Base-by-base conservation (phyloP, 2,888 invertebrate species). In the Elysia crispata region DNA sequence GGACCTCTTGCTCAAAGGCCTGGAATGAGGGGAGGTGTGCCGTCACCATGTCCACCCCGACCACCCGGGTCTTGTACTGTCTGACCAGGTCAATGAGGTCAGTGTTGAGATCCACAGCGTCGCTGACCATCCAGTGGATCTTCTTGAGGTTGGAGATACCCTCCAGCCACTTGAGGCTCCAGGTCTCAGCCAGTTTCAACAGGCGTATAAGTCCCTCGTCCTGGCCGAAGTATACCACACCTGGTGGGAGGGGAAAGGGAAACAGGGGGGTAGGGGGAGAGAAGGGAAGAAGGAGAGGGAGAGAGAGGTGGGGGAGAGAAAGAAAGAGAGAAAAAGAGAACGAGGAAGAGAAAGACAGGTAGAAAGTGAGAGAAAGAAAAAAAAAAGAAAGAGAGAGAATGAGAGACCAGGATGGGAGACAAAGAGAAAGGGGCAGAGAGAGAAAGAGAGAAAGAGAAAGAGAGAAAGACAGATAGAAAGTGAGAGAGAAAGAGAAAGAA, bases 171-270 rank as follows among this genome's bases (percentile, higher is more conserved):
- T 0, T 49, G n/a, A 11, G 25, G 49, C 50, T 41, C 23, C 31
- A 49, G 13, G 18, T 0, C 11, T 72, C 25, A 1, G 80, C 70
- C 23, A 69, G 80, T 50, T 73, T 23, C 60, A 86, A 75, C 73
- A 88, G 78, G 33, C 31, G 57, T 23, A 30, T 31, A n/a, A 84
- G 84, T 1, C 77, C 62, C 1, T 50, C 73, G 54, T 80, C 49
- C 5, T 81, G 80, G 5, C 89, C 90, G 70, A 88, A 86, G 80
- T 86, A 89, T 25, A 89, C 82, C 18, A 89, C 86, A 0, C 86
- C 84, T 76, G 66, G 41, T 41, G 41, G 41, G 11, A 3, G 41
- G 11, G 41, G 11, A 11, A 41, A 11, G 11, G 41, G 11, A 11
- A 41, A 11, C 3, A 11, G 11, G 41, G 11, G 41, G 11, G 41